These are phyloP conservation scores for Ridgeia piscesae DNA, from an alignment of 1,140 invertebrate species.

Conservation along the genomic window DNA sequence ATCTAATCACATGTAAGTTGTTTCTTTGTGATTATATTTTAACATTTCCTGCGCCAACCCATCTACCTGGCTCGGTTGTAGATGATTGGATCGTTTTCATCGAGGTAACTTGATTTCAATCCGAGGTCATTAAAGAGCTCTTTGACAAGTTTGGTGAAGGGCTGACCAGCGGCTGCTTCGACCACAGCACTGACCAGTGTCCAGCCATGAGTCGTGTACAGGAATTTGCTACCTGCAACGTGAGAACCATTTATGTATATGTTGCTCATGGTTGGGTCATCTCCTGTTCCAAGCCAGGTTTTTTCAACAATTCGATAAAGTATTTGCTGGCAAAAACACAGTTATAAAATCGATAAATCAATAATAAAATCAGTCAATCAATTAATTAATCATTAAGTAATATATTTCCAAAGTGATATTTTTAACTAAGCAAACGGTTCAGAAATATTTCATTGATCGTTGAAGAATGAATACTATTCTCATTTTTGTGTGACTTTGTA, in stretches of 20 bases:
- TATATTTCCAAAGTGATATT: background rate
- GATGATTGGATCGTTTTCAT: slow-evolving; percentile 63
- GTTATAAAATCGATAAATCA: background rate
- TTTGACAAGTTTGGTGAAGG: slow-evolving; percentile 58
- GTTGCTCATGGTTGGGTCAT: no score
- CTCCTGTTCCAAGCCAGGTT: no score
- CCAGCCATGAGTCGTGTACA: slow-evolving; percentile 67
- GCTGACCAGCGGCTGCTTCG: slow-evolving; percentile 59
- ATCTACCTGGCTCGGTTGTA: slow-evolving; percentile 62
- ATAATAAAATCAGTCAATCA: background rate
- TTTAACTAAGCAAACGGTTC: slow-evolving; percentile 12
- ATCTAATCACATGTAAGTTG: background rate
- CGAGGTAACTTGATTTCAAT: slow-evolving; percentile 63
- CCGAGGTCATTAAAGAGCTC: slow-evolving; percentile 61
- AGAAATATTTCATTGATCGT: slow-evolving; percentile 3
- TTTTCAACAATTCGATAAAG: no score
- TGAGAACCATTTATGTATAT: no score
- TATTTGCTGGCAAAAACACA: slow-evolving; percentile 3
- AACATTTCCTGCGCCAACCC: background rate
- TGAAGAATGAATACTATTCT: background rate
- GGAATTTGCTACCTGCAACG: slow-evolving; percentile 59
- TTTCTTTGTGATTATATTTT: background rate
- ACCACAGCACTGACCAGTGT: slow-evolving; percentile 66
- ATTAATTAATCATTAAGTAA: slow-evolving; percentile 7
- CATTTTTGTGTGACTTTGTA: slow-evolving; percentile 12